phyloP scores from a whole-genome alignment of 1,140 invertebrate genomes.

The Dreissena polymorpha region DNA sequence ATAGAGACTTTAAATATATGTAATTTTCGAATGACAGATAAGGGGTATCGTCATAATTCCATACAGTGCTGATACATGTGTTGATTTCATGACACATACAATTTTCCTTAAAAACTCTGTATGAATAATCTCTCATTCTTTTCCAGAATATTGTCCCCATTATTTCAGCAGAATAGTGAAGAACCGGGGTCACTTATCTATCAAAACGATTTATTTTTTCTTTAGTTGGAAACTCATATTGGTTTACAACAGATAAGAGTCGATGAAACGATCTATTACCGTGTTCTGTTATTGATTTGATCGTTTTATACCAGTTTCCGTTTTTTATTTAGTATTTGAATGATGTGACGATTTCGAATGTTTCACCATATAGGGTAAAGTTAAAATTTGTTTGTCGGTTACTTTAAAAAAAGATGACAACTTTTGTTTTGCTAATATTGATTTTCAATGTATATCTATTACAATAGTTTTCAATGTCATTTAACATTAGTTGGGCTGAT shows the following conservation, averaged over 20 bases:
- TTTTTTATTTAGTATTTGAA: constrained; percentile 27
- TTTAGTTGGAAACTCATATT: background rate
- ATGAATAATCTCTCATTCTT: constrained; percentile 19
- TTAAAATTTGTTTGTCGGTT: background rate
- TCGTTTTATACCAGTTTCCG: background rate
- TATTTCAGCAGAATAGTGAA: constrained; percentile 20
- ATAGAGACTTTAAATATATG: background rate
- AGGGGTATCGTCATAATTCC: constrained; percentile 12
- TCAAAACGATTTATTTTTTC: constrained; percentile 12
- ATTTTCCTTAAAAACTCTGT: constrained; percentile 11
- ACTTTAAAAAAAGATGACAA: background rate
- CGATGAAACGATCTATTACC: background rate
- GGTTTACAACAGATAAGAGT: constrained; percentile 17
- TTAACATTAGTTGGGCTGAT: constrained; percentile 1
- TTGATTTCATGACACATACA: constrained; percentile 22
- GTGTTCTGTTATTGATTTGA: constrained; percentile 1
- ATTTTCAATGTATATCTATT: background rate
- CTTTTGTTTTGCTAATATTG: constrained; percentile 14
- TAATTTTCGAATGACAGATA: background rate
- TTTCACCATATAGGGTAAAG: background rate
- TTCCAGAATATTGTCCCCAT: background rate
- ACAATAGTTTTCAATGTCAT: constrained; percentile 13
- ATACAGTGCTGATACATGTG: constrained; percentile 9
- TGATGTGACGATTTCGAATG: background rate
- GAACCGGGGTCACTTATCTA: constrained; percentile 3